A percentile compares a stretch with the other conserved stretches of the same genome.
phyloP scores from a whole-genome alignment of 2,888 invertebrate species.

The Pollenia labialis region DNA sequence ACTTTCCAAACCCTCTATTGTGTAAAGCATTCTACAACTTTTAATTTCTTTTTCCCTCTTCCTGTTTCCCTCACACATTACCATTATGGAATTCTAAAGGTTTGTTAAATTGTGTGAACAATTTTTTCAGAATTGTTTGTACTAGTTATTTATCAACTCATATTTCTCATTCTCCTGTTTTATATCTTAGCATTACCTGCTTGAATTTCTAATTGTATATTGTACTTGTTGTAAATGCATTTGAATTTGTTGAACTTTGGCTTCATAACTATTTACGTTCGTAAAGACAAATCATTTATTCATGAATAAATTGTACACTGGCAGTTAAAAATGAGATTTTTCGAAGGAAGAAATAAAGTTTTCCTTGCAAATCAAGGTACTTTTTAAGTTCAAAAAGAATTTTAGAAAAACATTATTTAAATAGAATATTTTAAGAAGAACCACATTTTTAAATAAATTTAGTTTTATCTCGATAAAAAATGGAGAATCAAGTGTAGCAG shows the following conservation, averaged over 20 bases:
- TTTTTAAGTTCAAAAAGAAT: too few species aligned
- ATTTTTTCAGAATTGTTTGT: constrained; percentile 43
- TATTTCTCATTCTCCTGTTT: constrained; percentile 7
- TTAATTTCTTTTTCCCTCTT: not conserved
- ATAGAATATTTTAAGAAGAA: too few species aligned
- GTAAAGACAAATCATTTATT: constrained; percentile 9
- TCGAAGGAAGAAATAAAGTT: too few species aligned
- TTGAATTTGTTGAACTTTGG: constrained; percentile 27
- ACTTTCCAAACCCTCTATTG: not conserved
- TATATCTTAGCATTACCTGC: constrained; percentile 9
- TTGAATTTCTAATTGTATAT: constrained; percentile 38
- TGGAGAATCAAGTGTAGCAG: too few species aligned
- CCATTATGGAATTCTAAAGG: constrained; percentile 38
- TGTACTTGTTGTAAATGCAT: constrained; percentile 30
- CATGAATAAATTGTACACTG: not conserved
- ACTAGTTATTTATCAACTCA: constrained; percentile 21
- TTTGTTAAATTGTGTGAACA: constrained; percentile 58
- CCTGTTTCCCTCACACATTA: not conserved
- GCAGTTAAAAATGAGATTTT: too few species aligned
- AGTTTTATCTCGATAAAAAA: too few species aligned
- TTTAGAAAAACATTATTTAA: too few species aligned
- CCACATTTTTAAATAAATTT: too few species aligned
- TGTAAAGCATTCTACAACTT: not conserved
- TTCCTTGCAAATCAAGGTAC: too few species aligned
- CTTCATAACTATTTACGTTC: constrained; percentile 5